Base-by-base conservation (phyloP, 2,113 vertebrate species). In the Eptesicus fuscus region DNA sequence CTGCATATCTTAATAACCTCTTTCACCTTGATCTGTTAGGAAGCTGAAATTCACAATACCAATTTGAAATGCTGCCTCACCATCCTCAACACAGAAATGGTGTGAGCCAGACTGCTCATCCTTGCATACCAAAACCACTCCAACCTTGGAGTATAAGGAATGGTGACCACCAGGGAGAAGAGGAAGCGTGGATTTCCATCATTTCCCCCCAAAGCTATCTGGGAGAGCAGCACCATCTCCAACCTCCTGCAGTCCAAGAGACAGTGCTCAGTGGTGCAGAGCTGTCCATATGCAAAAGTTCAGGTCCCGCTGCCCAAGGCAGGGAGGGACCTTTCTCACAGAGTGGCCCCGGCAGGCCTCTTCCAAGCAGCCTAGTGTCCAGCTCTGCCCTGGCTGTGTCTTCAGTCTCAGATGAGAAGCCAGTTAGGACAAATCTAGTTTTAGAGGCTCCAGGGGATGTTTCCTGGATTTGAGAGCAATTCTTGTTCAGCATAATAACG, bases 251-350 rank as follows among this genome's bases (percentile, higher is more conserved):
- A 14, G 4, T 35, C 1, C 2, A 5, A 20, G 11, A 69, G 17
- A 28, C 20, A 49, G 37, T 1, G 4, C 56, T 40, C 1, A 4
- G 6, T 0, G 5, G 18, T 8, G 2, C 44, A 30, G 37, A 35
- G 32, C 2, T 18, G 7, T 20, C 61, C 37, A 0, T 5, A 9
- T 1, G 42, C 11, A 1, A 28, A 9, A 32, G 47, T 1, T 70
- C 28, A 35, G 14, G 65, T 12, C 73, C 78, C 63, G 74, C 59
- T 17, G 3, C 32, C 3, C 35, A 9, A 59, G 40, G 53, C 40
- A 86, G 32, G 1, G 22, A 22, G 0, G 0, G 40, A 40, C 51
- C 90, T n/a, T 32, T 37, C 6, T 14, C 9, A 44, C 11, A 32
- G n/a, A 49, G 35, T 5, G 0, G 8, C 63, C 12, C 37, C 0